Conservation (phyloP, 2,797 vertebrate species). For the Bucorvus abyssinicus region DNA sequence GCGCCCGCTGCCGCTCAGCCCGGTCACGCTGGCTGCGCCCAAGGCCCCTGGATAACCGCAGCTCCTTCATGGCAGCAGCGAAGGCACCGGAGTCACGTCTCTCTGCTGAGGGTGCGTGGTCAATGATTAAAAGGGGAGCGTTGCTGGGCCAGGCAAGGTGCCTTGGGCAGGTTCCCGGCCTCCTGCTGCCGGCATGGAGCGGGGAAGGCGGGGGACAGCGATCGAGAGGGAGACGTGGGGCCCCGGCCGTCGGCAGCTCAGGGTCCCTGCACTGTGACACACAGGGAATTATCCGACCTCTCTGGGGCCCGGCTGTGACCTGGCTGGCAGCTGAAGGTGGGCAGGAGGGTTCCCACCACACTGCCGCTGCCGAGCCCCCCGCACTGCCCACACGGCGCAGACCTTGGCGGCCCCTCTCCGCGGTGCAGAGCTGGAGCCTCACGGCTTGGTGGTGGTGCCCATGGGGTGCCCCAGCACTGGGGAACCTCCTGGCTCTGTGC, state of each 20-base stretch:
- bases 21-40: not conserved
- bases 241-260: not conserved
- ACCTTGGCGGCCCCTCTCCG: rapidly evolving
- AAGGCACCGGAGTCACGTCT: not conserved
- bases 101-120: not conserved
- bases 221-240: rapidly evolving
- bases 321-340: not conserved
- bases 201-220: not conserved
- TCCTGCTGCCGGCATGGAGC: rapidly evolving
- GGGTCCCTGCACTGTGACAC: not conserved
- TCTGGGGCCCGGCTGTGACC: not conserved
- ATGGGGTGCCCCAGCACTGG: not conserved
- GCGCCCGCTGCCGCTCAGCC: not conserved
- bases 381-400: rapidly evolving
- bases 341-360: not conserved
- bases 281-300: not conserved
- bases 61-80: not conserved
- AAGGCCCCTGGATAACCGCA: rapidly evolving
- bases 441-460: not conserved
- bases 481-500: not conserved
- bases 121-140: not conserved
- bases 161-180: not conserved
- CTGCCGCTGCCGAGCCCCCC: not conserved
- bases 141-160: not conserved
- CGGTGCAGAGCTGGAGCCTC: rapidly evolving